These are phyloP conservation scores for Creontiades dilutus DNA, from an alignment of 2,888 invertebrate species.

Conservation along the genomic window DNA sequence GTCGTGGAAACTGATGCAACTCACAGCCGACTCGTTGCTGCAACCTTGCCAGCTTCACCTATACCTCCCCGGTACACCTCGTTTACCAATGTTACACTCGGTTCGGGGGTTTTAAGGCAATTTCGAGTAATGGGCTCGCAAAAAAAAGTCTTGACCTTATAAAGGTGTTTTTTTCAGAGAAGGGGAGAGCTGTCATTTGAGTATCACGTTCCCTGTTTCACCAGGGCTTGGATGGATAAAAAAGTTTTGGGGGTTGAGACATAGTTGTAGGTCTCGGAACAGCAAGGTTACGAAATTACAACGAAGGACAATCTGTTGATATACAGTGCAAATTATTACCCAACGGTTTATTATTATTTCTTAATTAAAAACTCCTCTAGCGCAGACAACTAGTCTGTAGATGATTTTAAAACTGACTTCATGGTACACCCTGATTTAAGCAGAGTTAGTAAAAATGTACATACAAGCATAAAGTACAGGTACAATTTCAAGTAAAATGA, in stretches of 20 bases:
- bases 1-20: constrained; percentile 44
- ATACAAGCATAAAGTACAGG: too few species aligned
- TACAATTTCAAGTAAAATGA: too few species aligned
- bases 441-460: too few species aligned
- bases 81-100: constrained; percentile 42
- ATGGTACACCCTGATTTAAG: too few species aligned
- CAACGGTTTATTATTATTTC: too few species aligned
- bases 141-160: constrained; percentile 10
- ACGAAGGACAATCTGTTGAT: too few species aligned
- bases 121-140: constrained; percentile 5
- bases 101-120: not conserved
- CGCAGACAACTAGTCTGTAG: too few species aligned
- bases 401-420: too few species aligned
- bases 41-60: constrained; percentile 36
- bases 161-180: not conserved
- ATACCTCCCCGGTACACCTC: constrained; percentile 21
- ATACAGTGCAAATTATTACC: too few species aligned
- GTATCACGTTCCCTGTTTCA: constrained; percentile 35
- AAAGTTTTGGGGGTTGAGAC: constrained; percentile 14
- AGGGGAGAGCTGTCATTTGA: constrained; percentile 8
- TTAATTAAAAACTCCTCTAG: too few species aligned
- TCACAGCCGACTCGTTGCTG: constrained; percentile 14
- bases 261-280: constrained; percentile 4
- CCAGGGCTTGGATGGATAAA: not conserved
- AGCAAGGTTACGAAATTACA: not conserved